phyloP scores from a whole-genome alignment of 2,888 invertebrate species.

The Sesamia inferens region DNA sequence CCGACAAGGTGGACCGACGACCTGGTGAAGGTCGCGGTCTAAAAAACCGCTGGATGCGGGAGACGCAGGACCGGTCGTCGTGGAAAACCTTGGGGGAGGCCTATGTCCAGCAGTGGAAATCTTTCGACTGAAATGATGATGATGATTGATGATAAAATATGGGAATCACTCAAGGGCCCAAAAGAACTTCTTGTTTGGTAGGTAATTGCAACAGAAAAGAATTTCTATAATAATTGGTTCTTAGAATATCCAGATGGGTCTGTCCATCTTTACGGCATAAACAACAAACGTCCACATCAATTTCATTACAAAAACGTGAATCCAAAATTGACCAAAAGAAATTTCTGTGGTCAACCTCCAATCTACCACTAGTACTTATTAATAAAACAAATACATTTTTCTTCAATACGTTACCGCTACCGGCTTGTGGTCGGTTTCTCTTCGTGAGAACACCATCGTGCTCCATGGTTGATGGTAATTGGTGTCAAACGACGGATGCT shows the following conservation, averaged over 20 bases:
- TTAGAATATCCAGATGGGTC: not conserved
- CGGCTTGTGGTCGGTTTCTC: slow-evolving; percentile 75
- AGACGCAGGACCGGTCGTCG: no score
- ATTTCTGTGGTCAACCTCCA: slow-evolving; percentile 58
- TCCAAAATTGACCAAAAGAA: slow-evolving; percentile 38
- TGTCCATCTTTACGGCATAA: not conserved
- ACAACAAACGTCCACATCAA: not conserved
- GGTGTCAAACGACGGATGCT: slow-evolving; percentile 76
- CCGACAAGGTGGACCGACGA: no score
- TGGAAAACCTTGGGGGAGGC: no score
- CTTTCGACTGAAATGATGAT: no score
- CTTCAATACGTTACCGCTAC: slow-evolving; percentile 70
- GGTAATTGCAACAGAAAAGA: not conserved
- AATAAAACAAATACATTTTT: slow-evolving; percentile 57
- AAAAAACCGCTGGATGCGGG: no score
- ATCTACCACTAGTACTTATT: slow-evolving; percentile 30
- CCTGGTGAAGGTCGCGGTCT: no score
- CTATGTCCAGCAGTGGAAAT: no score
- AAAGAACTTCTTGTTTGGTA: not conserved
- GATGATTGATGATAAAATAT: no score
- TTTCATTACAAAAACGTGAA: not conserved
- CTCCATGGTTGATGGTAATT: slow-evolving; percentile 78
- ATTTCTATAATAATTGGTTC: not conserved
- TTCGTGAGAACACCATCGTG: slow-evolving; percentile 83
- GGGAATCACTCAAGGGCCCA: no score